phyloP scores from a whole-genome alignment of 2,113 vertebrate genomes.

The Takifugu bimaculatus region DNA sequence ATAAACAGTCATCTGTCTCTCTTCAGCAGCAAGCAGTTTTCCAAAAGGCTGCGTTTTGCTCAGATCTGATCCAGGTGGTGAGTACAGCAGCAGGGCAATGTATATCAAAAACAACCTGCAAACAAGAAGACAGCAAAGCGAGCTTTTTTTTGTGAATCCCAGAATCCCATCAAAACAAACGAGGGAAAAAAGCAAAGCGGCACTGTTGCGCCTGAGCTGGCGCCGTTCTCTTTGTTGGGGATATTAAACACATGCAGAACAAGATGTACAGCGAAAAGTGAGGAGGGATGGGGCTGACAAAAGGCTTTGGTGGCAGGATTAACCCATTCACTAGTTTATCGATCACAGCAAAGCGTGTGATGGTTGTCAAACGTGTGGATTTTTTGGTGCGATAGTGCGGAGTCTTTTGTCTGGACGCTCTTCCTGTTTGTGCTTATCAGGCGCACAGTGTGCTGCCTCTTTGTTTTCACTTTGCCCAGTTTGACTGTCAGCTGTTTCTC shows the following conservation, averaged over 20 bases:
- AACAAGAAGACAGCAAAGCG: neutral
- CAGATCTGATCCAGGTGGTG: constrained; percentile 68
- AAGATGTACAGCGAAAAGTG: neutral
- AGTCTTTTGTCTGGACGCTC: constrained; percentile 58
- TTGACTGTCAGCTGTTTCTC: constrained; percentile 39
- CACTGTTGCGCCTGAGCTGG: constrained; percentile 39
- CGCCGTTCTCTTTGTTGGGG: constrained; percentile 53
- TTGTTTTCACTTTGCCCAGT: constrained; percentile 51
- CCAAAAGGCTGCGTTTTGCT: constrained; percentile 50
- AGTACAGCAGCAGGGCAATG: constrained; percentile 45
- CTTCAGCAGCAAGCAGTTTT: constrained; percentile 29
- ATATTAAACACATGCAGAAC: constrained; percentile 18
- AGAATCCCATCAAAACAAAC: constrained; percentile 1
- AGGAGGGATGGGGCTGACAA: neutral
- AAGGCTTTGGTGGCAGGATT: neutral
- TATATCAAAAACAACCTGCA: constrained; percentile 4
- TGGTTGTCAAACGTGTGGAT: neutral
- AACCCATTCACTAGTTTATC: neutral
- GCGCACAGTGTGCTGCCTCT: constrained; percentile 40
- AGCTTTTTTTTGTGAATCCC: constrained; percentile 31
- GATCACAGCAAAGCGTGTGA: neutral
- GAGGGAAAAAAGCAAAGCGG: neutral
- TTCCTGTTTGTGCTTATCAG: constrained; percentile 46
- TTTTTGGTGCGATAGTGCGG: neutral
- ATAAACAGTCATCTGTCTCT: neutral